These are phyloP conservation scores for Drosophila koepferae DNA, from an alignment of 2,888 invertebrate species.

Conservation along the genomic window DNA sequence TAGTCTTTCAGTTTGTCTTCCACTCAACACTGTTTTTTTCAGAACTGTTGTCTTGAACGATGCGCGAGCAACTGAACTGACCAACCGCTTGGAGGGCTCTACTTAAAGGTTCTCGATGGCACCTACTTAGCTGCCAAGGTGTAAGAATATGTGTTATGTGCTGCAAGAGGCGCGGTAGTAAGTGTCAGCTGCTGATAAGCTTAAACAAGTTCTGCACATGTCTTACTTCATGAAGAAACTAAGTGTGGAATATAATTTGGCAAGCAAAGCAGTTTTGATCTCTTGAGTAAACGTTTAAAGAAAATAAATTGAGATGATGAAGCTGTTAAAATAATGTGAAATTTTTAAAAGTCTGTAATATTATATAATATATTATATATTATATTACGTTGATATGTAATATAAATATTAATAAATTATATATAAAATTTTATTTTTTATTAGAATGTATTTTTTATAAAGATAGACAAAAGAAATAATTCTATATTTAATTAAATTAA, in stretches of 20 bases:
- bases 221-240: not conserved
- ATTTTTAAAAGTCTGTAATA: too few relatives aligned
- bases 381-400: too few relatives aligned
- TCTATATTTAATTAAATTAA: too few relatives aligned
- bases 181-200: constrained; percentile 16
- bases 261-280: not conserved
- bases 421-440: too few relatives aligned
- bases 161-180: not conserved
- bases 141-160: constrained; percentile 10
- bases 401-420: too few relatives aligned
- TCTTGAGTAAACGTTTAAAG: not conserved
- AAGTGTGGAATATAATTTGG: not conserved
- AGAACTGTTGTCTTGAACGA: constrained; percentile 51
- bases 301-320: not conserved
- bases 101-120: constrained; percentile 62
- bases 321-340: not conserved
- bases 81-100: constrained; percentile 44
- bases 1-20: not conserved
- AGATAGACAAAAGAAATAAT: too few relatives aligned
- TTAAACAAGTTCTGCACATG: constrained; percentile 15
- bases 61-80: constrained; percentile 54
- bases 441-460: too few relatives aligned
- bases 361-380: too few relatives aligned
- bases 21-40: constrained; percentile 11
- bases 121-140: constrained; percentile 7